These are phyloP conservation scores for Pachypeltis micranthus DNA, from an alignment of 1,140 invertebrate genomes.

Conservation along the genomic window DNA sequence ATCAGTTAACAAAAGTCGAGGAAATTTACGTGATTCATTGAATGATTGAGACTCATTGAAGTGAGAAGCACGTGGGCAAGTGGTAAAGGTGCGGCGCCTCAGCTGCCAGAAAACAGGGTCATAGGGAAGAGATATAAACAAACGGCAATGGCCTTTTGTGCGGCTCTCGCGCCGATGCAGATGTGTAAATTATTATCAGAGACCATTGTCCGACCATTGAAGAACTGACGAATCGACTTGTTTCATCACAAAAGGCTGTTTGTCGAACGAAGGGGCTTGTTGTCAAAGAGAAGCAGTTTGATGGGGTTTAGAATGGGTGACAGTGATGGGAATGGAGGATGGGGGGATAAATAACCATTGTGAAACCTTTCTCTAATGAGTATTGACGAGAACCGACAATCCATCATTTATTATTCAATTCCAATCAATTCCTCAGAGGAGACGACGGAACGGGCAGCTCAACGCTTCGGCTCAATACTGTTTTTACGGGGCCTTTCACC, in stretches of 20 bases:
- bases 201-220: not conserved
- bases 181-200: conserved; percentile 33
- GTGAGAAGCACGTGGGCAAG: too few species aligned
- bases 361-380: conserved; percentile 12
- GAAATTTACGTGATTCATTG: too few species aligned
- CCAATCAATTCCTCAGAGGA: conserved; percentile 7
- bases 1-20: too few species aligned
- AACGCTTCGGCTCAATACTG: too few species aligned
- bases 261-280: not conserved
- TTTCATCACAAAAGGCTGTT: not conserved
- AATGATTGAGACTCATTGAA: too few species aligned
- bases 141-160: not conserved
- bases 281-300: not conserved
- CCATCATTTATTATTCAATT: conserved; percentile 17
- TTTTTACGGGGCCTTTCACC: too few species aligned
- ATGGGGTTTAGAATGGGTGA: not conserved
- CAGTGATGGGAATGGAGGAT: not conserved
- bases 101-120: too few species aligned
- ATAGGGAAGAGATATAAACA: conserved; percentile 10
- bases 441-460: not conserved
- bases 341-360: conserved; percentile 16
- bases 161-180: conserved; percentile 36
- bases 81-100: too few species aligned
- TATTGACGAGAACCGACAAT: conserved; percentile 16
- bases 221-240: conserved; percentile 7